Base-by-base conservation (phyloP, 2,113 vertebrate genomes). In the Urocitellus parryii region DNA sequence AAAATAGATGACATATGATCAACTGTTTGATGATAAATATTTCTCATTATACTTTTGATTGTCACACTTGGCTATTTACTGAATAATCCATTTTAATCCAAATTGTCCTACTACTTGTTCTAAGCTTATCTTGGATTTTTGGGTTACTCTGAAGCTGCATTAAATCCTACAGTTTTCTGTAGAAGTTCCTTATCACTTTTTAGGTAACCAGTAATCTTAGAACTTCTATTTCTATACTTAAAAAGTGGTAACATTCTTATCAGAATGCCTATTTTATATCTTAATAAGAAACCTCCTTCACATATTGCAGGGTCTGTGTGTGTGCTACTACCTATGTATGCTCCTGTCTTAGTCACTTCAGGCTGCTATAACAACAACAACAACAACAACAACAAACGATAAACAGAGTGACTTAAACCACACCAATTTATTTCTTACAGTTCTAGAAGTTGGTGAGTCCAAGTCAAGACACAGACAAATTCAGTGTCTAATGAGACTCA, bases 1-100 rank as follows among this genome's bases (percentile, higher is more conserved):
- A 86, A 97, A 87, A 78, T 37, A 89, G 53, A 37, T 56, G 67
- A 61, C 67, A 74, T 91, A 90, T 90, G 53, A 81, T 51, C 8
- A n/a, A 87, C 32, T 86, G 42, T 48, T 68, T 89, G 58, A 32
- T 67, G 6, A 77, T 85, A 93, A 79, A 81, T 87, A 81, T 84
- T 96, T 91, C 76, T 91, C 78, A 86, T 70, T 58, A 61, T 32
- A 27, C 17, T 53, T 73, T 96, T 37, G 80, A 6, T 82, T 73
- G 13, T 72, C 85, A 65, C 25, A 61, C 34, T 51, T 88, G 56
- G 56, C 27, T 91, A 73, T 88, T 65, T 74, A n/a, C 24, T 93
- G 45, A 22, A 79, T 67, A 24, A 90, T 76, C 32, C 77, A 32
- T 89, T 85, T 95, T 53, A 63, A 37, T 73, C n/a, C 58, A 51